Conservation (phyloP, 35 echinoderm and acorn worm genomes). For the Apostichopus japonicus region DNA sequence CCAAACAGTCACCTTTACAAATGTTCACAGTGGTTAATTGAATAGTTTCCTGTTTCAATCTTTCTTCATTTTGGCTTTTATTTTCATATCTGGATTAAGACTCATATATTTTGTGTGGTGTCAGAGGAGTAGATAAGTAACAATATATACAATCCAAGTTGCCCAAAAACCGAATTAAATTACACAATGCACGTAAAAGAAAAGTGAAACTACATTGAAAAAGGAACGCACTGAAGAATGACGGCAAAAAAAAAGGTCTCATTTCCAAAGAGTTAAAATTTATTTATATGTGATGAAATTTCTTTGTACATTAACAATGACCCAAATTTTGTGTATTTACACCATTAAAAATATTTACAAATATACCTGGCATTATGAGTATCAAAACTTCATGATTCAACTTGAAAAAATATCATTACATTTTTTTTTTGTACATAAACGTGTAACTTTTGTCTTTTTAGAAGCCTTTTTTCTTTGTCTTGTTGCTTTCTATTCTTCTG, state of each 20-base stretch:
- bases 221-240: background rate
- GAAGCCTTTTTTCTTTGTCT: too few species aligned
- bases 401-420: background rate
- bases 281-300: slow-evolving; percentile 45
- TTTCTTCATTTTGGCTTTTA: too few species aligned
- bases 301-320: slow-evolving; percentile 37
- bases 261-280: slow-evolving; percentile 23
- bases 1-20: too few species aligned
- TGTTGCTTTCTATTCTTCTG: too few species aligned
- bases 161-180: too few species aligned
- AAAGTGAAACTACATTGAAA: background rate
- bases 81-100: too few species aligned
- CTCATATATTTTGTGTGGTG: too few species aligned
- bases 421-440: too few species aligned
- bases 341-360: slow-evolving; percentile 56
- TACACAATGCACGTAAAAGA: background rate
- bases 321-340: slow-evolving; percentile 38
- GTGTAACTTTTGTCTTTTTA: background rate
- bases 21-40: too few species aligned
- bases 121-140: too few species aligned
- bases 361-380: slow-evolving; percentile 37
- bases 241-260: background rate
- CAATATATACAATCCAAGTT: too few species aligned
- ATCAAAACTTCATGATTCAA: background rate
- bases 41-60: too few species aligned